Conservation (phyloP, 2,797 vertebrate species). For the Lepus oiostolus region DNA sequence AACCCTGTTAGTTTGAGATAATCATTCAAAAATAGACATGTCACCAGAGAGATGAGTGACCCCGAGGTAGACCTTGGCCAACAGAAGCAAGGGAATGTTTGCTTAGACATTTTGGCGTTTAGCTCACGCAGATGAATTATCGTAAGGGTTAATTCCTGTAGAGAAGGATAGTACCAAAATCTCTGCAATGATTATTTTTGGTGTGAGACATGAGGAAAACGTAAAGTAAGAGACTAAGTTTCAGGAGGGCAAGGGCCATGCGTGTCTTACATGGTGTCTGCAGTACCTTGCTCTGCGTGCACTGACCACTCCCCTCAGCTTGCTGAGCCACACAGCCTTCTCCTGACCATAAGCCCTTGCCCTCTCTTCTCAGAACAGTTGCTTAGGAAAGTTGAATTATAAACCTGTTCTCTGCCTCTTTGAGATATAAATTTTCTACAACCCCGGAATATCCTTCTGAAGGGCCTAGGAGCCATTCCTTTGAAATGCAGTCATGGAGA, state of each 20-base stretch:
- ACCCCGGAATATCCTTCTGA: neutral
- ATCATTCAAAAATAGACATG: neutral
- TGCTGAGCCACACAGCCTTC: neutral
- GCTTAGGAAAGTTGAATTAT: neutral
- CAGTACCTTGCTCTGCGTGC: neutral
- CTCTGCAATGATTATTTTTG: neutral
- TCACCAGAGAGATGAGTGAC: neutral
- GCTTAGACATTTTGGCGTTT: neutral
- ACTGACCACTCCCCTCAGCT: neutral
- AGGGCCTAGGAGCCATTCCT: neutral
- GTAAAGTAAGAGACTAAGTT: neutral
- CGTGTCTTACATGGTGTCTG: neutral
- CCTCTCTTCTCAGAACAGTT: neutral
- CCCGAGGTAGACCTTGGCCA: neutral
- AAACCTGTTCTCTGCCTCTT: neutral
- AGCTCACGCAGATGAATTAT: neutral
- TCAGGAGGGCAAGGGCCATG: neutral
- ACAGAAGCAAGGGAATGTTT: neutral
- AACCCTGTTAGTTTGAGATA: slow-evolving; percentile 6
- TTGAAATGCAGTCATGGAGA: neutral
- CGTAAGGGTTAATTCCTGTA: neutral
- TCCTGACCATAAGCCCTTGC: neutral
- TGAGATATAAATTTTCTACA: neutral
- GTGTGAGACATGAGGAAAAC: neutral
- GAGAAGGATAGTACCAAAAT: neutral